phyloP scores from a whole-genome alignment of 2,113 vertebrate species.

The Albula goreensis region DNA sequence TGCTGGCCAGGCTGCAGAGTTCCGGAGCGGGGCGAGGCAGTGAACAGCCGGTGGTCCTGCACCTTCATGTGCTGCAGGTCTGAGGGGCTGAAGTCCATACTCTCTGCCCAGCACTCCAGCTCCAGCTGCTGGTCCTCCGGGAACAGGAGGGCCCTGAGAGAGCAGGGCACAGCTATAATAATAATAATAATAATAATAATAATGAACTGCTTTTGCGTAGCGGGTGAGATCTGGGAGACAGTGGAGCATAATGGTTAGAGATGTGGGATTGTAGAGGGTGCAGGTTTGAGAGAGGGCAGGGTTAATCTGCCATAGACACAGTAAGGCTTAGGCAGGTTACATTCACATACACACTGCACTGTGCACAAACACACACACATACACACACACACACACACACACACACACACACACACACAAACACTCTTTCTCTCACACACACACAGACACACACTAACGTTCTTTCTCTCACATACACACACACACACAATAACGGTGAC shows the following conservation, averaged over 20 bases:
- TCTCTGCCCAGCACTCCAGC: constrained; percentile 81
- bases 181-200: background rate
- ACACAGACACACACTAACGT: background rate
- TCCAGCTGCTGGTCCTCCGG: constrained; percentile 86
- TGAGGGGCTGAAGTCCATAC: constrained; percentile 66
- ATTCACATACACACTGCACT: too few species aligned
- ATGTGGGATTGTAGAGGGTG: background rate
- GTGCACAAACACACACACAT: too few species aligned
- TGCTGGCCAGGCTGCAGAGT: constrained; percentile 78
- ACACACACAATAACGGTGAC: background rate
- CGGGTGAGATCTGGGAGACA: too few species aligned
- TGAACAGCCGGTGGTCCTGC: constrained; percentile 80
- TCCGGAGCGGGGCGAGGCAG: constrained; percentile 76
- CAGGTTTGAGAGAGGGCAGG: background rate
- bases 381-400: background rate
- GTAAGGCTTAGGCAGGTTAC: too few species aligned
- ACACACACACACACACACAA: too few species aligned
- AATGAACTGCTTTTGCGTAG: too few species aligned
- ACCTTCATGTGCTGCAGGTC: constrained; percentile 84
- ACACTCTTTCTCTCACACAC: too few species aligned
- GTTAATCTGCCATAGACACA: too few species aligned
- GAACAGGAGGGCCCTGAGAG: constrained; percentile 82
- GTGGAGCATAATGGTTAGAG: too few species aligned
- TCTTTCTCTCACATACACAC: background rate
- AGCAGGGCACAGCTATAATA: background rate